phyloP scores from a whole-genome alignment of 2,113 vertebrate species.

The Eulemur rufifrons region DNA sequence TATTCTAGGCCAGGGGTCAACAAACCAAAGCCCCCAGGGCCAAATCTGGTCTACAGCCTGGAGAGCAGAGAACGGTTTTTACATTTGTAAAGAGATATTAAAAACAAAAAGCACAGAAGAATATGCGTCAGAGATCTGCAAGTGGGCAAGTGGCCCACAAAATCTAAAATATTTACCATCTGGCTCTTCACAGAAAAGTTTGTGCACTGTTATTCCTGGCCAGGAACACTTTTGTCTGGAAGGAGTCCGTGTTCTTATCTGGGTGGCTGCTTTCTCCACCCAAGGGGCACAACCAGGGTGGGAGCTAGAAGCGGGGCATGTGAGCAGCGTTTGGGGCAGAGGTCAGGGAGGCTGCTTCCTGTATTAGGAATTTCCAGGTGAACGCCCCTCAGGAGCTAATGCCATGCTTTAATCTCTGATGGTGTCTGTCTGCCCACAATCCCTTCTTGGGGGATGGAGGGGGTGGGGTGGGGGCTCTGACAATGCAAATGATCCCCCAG shows the following conservation, averaged over 20 bases:
- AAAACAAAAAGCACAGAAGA: neutral
- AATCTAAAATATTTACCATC: neutral
- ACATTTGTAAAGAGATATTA: neutral
- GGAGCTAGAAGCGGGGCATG: neutral
- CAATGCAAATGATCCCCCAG: no score
- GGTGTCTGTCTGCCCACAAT: neutral
- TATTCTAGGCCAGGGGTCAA: neutral
- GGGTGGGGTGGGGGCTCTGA: neutral
- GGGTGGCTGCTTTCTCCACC: neutral
- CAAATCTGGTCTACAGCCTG: neutral
- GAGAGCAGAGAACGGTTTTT: constrained; percentile 4
- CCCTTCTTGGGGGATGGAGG: neutral
- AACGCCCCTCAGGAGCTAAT: neutral
- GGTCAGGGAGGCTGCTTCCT: neutral
- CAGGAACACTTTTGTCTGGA: neutral
- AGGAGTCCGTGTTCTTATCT: neutral
- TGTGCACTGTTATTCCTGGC: neutral
- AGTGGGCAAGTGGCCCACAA: neutral
- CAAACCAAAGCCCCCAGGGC: neutral
- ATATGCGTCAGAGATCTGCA: neutral
- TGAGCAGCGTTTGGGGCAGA: neutral
- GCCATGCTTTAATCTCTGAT: neutral
- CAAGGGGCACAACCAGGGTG: neutral
- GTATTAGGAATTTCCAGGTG: neutral
- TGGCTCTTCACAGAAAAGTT: neutral